A percentile compares a stretch with the other conserved stretches of the same genome.
These are phyloP conservation scores for Papilio dardanus DNA, from an alignment of 1,140 invertebrate genomes.

Conservation along the genomic window DNA sequence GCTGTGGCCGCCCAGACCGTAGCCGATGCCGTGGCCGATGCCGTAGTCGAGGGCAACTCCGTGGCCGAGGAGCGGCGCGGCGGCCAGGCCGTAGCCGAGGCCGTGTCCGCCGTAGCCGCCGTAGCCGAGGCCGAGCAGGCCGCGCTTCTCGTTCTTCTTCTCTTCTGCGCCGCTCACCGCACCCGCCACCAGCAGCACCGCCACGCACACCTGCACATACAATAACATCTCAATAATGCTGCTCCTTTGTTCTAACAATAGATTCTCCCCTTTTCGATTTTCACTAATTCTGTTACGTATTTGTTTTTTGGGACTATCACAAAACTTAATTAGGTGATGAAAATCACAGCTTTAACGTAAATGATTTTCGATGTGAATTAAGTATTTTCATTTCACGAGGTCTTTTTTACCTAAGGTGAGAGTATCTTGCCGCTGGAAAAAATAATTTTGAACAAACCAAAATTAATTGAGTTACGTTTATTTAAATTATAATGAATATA, in stretches of 20 bases:
- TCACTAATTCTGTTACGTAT: no score
- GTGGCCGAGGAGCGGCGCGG: slow-evolving; percentile 39
- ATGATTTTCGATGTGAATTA: no score
- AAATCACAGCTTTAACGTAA: no score
- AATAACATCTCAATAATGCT: not conserved
- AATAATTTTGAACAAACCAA: no score
- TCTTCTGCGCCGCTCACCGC: slow-evolving; percentile 65
- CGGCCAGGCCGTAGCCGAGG: slow-evolving; percentile 52
- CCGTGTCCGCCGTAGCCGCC: slow-evolving; percentile 48
- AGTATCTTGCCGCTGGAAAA: no score
- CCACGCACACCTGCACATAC: slow-evolving; percentile 56
- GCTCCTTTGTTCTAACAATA: no score
- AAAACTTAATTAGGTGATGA: no score
- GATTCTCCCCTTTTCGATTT: not conserved
- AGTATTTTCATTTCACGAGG: no score
- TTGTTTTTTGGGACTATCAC: no score
- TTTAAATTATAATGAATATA: not conserved
- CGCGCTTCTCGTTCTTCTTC: slow-evolving; percentile 76
- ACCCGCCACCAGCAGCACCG: slow-evolving; percentile 55
- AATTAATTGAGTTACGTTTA: no score
- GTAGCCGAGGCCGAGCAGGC: slow-evolving; percentile 72
- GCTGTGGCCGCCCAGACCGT: slow-evolving; percentile 45
- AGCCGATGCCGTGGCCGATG: slow-evolving; percentile 46
- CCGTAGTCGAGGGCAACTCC: slow-evolving; percentile 48
- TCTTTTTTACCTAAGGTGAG: no score